These are phyloP conservation scores for Drosophila maculinotata DNA, from an alignment of 2,888 invertebrate species.

Conservation along the genomic window DNA sequence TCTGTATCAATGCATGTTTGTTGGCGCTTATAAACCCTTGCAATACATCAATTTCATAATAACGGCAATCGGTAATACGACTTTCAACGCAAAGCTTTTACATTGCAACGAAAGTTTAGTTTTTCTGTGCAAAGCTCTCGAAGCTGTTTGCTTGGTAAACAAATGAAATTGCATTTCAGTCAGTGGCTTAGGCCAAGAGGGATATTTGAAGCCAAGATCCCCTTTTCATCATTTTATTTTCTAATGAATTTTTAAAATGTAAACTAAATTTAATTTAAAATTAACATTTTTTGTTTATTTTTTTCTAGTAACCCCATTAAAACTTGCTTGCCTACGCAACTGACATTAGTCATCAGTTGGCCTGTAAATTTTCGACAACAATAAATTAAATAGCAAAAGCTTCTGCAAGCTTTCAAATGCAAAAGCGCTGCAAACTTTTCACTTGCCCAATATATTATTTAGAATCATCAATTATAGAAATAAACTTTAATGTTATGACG, in stretches of 20 bases:
- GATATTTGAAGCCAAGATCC: background rate
- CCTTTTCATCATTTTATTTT: too few relatives aligned
- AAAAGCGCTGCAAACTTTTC: background rate
- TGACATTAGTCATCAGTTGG: slow-evolving; percentile 6
- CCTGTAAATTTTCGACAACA: background rate
- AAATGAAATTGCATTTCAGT: slow-evolving; percentile 19
- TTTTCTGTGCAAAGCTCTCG: slow-evolving; percentile 12
- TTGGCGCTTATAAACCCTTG: slow-evolving; percentile 26
- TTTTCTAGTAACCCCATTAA: background rate
- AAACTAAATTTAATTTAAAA: too few relatives aligned
- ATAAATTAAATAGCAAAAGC: slow-evolving; percentile 16
- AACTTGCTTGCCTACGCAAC: background rate
- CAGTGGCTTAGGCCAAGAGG: slow-evolving; percentile 5
- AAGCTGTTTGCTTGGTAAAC: background rate
- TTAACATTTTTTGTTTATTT: background rate
- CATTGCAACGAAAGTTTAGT: slow-evolving; percentile 2
- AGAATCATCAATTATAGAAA: background rate
- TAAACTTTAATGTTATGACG: background rate
- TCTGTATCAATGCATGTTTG: background rate
- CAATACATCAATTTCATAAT: slow-evolving; percentile 28
- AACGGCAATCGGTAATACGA: slow-evolving; percentile 3
- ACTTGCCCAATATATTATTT: background rate
- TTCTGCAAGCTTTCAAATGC: background rate
- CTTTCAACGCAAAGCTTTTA: slow-evolving; percentile 18
- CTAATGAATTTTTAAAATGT: too few relatives aligned